Percentiles rank a stretch among this genome's conserved stretches.
These are phyloP conservation scores for Scomber scombrus DNA, from an alignment of 2,113 vertebrate species.

Conservation along the genomic window DNA sequence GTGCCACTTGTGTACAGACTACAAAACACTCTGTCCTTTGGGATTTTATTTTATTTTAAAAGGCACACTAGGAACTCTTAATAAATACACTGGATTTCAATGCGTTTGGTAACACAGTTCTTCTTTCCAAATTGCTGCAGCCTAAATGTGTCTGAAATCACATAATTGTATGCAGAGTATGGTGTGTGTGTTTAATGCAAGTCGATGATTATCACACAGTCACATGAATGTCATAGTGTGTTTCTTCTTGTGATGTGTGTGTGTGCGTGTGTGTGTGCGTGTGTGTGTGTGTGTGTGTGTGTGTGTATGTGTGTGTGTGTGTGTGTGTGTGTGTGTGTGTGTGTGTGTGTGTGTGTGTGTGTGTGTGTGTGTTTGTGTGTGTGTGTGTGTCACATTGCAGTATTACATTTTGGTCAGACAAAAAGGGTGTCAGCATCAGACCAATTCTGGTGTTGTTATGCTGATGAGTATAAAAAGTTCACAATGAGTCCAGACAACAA, in stretches of 20 bases:
- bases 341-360: too few relatives aligned
- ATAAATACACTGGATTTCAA: slow-evolving; percentile 40
- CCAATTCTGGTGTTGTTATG: background rate
- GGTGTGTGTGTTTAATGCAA: background rate
- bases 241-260: background rate
- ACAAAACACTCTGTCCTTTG: slow-evolving; percentile 75
- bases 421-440: slow-evolving; percentile 38
- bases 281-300: too few relatives aligned
- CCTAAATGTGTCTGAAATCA: slow-evolving; percentile 50
- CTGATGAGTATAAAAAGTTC: slow-evolving; percentile 36
- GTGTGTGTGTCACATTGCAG: slow-evolving; percentile 22
- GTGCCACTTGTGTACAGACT: slow-evolving; percentile 70
- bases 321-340: too few relatives aligned
- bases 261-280: too few relatives aligned
- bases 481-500: slow-evolving; percentile 48
- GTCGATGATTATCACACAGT: slow-evolving; percentile 25
- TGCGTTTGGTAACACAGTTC: slow-evolving; percentile 9
- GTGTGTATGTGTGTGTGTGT: too few relatives aligned
- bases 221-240: slow-evolving; percentile 6
- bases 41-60: slow-evolving; percentile 72
- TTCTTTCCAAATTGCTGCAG: slow-evolving; percentile 37
- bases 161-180: slow-evolving; percentile 23
- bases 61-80: slow-evolving; percentile 37
- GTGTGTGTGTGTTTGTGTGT: too few relatives aligned
- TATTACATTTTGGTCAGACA: slow-evolving; percentile 33